Base-by-base conservation (phyloP, 2,797 vertebrate genomes). In the Denticeps clupeoides region DNA sequence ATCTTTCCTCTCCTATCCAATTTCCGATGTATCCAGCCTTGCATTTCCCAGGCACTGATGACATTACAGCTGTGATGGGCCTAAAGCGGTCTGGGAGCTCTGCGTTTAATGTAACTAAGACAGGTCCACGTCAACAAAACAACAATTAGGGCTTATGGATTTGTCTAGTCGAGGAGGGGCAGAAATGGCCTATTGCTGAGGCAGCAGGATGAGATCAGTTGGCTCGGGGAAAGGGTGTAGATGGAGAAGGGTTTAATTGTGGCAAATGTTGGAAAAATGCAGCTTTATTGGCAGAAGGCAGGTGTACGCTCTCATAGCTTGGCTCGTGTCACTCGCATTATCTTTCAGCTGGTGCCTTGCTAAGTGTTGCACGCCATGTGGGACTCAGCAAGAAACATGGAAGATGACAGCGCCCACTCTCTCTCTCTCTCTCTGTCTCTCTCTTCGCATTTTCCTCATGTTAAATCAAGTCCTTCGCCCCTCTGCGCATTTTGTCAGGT, bases 121-220 rank as follows among this genome's bases (percentile, higher is more conserved):
- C n/a, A 10, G 15, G 28, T 19, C 28, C 8, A 3, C 10, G 6
- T 51, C 51, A 54, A 41, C 21, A 54, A 27, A 43, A 23, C 37
- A 59, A 25, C 42, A 47, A 50, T 56, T 56, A 59, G 32, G 13
- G 19, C 7, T 23, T n/a, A 51, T 43, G 32, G 48, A 62, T 60
- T 46, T 8, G 21, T 3, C 18, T 25, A 3, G 10, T 5, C 3
- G 9, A 11, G 21, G 11, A n/a, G 9, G 9, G 19, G 21, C 13
- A 16, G 27, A 28, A 9, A 28, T 32, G 21, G 46, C n/a, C n/a
- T n/a, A 26, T 41, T 50, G 45, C 57, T 47, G 54, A 55, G 41
- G 44, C 26, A 28, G 49, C 37, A 21, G 35, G 41, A 13, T 5
- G 8, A 12, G 15, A 54, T 58, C 57, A 35, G 53, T 44, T 45